A percentile compares a stretch with the other conserved stretches of the same genome.
These are phyloP conservation scores for Apolygus lucorum DNA, from an alignment of 1,140 invertebrate species.

Conservation along the genomic window DNA sequence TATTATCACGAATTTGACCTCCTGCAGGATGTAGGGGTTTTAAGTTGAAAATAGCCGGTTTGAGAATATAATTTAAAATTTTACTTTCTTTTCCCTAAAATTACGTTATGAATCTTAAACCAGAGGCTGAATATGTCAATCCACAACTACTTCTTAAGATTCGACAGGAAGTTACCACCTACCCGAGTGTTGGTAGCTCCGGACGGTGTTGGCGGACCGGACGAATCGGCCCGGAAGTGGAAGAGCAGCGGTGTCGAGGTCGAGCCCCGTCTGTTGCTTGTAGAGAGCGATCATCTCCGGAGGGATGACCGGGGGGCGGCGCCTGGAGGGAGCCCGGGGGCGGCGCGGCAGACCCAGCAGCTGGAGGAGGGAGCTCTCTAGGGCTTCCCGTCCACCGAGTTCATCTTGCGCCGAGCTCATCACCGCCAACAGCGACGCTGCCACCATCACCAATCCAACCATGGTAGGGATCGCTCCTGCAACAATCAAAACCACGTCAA, in stretches of 20 bases:
- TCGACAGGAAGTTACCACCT: no score
- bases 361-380: conserved; percentile 60
- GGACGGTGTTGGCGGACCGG: conserved; percentile 70
- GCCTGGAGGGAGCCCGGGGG: conserved; percentile 42
- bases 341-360: conserved; percentile 62
- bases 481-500: conserved; percentile 24
- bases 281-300: conserved; percentile 71
- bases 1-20: no score
- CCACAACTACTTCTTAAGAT: no score
- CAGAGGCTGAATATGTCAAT: no score
- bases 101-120: no score
- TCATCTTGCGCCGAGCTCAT: conserved; percentile 28
- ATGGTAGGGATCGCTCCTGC: conserved; percentile 46
- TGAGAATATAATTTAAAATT: no score
- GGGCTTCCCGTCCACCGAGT: conserved; percentile 35
- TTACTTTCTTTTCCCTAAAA: no score
- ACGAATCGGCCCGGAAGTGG: conserved; percentile 57
- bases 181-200: conserved; percentile 76
- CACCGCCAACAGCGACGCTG: conserved; percentile 34
- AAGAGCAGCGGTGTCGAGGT: conserved; percentile 50
- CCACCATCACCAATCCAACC: conserved; percentile 44
- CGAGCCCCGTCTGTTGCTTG: conserved; percentile 49
- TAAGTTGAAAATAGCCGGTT: no score
- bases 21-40: no score
- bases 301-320: conserved; percentile 52